Evolutionary conservation across 2,888 invertebrate genomes (phyloP).

Genomic region (Amblyjoppa fuscipennis): DNA sequence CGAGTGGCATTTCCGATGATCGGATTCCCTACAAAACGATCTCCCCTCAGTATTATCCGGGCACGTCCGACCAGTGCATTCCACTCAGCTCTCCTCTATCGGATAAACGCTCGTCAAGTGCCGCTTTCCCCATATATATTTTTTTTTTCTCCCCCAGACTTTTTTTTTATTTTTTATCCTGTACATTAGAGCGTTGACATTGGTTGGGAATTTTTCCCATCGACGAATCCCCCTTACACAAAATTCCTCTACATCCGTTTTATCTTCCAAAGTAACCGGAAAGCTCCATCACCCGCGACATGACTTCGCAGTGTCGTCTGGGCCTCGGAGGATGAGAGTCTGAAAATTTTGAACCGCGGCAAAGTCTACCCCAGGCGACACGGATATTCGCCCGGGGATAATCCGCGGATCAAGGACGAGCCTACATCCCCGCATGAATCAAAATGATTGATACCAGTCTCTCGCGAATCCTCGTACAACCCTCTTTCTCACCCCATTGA

Average conservation of each 20-base stretch:
- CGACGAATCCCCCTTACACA: not conserved
- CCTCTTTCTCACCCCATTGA: conserved; percentile 36
- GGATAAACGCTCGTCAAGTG: conserved; percentile 25
- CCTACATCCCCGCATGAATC: conserved; percentile 71
- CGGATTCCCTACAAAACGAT: conserved; percentile 32
- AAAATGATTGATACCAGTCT: conserved; percentile 74
- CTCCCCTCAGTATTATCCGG: conserved; percentile 11
- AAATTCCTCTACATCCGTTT: conserved; percentile 22
- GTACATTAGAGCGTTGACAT: not conserved
- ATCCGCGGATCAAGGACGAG: conserved; percentile 68
- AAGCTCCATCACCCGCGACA: conserved; percentile 9
- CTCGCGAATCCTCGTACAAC: conserved; percentile 45
- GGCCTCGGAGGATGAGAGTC: conserved; percentile 39
- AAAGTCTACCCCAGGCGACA: conserved; percentile 45
- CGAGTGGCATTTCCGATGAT: not conserved
- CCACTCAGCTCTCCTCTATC: not conserved
- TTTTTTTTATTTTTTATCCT: conserved; percentile 7
- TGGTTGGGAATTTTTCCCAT: not conserved
- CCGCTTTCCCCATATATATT: not conserved
- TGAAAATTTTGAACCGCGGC: conserved; percentile 44
- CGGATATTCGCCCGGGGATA: conserved; percentile 74
- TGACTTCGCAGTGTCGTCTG: conserved; percentile 49
- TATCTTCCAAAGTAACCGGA: not conserved
- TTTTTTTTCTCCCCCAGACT: not conserved
- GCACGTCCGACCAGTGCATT: conserved; percentile 16